Evolutionary conservation across 2,113 vertebrate genomes (phyloP), one percentile per base, ranked within the genome.

Genomic region (Meleagris gallopavo): DNA sequence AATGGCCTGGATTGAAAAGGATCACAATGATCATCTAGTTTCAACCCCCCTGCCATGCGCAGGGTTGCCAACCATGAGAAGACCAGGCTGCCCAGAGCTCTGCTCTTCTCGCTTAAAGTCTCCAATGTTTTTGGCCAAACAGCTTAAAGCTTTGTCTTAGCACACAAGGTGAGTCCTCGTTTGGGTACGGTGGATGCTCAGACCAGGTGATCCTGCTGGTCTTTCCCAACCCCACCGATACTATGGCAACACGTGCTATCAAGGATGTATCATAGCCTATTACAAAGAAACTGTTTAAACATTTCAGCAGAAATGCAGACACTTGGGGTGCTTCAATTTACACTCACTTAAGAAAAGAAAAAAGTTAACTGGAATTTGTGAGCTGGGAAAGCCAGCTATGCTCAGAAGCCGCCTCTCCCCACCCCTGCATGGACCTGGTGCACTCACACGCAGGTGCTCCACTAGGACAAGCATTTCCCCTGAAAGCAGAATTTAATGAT

Each of bases 381-480:
- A n/a, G 57, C 36, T 22, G 1, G 64, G 61, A 24, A 88, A 77
- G 14, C 27, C 69, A 48, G 13, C 36, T 62, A 2, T 54, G 18
- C n/a, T 60, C 11, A 8, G 34, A 41, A 73, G 25, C 25, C 7
- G 16, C 1, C 6, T 18, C 76, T 30, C 90, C 30, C 76, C 38
- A 40, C 20, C 43, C 70, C 87, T 6, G 25, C 45, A 6, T 0
- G 4, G 22, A 69, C 50, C 1, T 7, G 41, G n/a, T 38, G n/a
- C 36, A 36, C 11, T 4, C 60, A 61, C 70, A 61, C 1, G 0
- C 87, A 58, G 40, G 8, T 5, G 1, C 58, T 84, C 66, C 38
- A 64, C 85, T 52, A 66, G 50, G 13, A 69, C 40, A 45, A 21
- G 45, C 64, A 65, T 22, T 48, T 74, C 65, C 88, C 14, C 73